phyloP scores from a whole-genome alignment of 1,140 invertebrate genomes.

The Brachionus koreanus region DNA sequence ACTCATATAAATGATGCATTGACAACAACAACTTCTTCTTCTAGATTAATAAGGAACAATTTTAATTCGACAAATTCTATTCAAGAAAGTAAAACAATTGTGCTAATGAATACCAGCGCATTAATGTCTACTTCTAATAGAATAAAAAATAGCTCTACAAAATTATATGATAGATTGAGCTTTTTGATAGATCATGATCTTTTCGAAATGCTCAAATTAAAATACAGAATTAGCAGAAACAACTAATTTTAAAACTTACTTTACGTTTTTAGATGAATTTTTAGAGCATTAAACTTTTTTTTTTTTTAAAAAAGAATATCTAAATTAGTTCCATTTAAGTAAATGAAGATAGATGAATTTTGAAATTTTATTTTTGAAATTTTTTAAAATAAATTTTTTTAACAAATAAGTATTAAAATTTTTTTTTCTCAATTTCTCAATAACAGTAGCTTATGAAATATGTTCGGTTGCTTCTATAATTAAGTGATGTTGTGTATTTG shows the following conservation, averaged over 20 bases:
- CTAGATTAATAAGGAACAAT: not conserved
- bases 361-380: too few species aligned
- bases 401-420: too few species aligned
- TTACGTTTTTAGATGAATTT: not conserved
- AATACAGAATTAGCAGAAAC: conserved; percentile 1
- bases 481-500: too few species aligned
- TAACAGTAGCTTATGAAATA: too few species aligned
- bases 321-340: too few species aligned
- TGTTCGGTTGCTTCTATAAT: too few species aligned
- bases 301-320: too few species aligned
- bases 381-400: too few species aligned
- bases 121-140: not conserved
- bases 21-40: not conserved
- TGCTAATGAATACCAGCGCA: not conserved
- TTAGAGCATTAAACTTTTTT: not conserved
- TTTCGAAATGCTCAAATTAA: not conserved
- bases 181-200: conserved; percentile 36
- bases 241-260: not conserved
- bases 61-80: not conserved
- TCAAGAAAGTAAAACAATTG: not conserved
- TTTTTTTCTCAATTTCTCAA: too few species aligned
- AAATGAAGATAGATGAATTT: too few species aligned
- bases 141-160: not conserved
- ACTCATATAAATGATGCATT: not conserved
- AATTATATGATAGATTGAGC: not conserved